Conservation (phyloP, 2,888 invertebrate species). For the Hyles lineata region DNA sequence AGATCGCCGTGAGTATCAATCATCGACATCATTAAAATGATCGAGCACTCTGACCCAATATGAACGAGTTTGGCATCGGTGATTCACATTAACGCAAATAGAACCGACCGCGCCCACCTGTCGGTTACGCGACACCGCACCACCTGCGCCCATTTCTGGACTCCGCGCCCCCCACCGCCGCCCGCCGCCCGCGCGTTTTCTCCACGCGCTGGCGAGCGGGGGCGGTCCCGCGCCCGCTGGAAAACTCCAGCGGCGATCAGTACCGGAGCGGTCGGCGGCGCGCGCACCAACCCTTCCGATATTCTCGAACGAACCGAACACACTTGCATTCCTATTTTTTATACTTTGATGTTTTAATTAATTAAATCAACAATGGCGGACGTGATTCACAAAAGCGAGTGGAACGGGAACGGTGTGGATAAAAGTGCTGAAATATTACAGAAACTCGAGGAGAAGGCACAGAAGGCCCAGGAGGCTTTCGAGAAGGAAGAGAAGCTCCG, state of each 20-base stretch:
- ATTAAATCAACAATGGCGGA: constrained; percentile 68
- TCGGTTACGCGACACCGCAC: constrained; percentile 82
- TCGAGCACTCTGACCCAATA: constrained; percentile 73
- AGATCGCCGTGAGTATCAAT: constrained; percentile 94
- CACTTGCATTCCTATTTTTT: constrained; percentile 68
- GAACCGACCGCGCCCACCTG: constrained; percentile 82
- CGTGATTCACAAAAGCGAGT: constrained; percentile 63
- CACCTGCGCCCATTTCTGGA: constrained; percentile 83
- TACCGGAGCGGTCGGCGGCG: constrained; percentile 80
- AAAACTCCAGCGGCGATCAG: constrained; percentile 79
- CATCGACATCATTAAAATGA: constrained; percentile 63
- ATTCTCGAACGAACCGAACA: constrained; percentile 79
- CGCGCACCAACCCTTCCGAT: constrained; percentile 74
- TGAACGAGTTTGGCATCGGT: constrained; percentile 66
- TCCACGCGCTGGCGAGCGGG: constrained; percentile 70
- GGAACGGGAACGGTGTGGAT: constrained; percentile 67
- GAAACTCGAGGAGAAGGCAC: constrained; percentile 98
- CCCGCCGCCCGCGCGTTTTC: constrained; percentile 58
- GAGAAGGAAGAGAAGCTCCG: constrained; percentile 98
- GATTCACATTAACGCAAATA: constrained; percentile 79
- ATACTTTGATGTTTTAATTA: constrained; percentile 69
- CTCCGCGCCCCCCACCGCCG: constrained; percentile 57
- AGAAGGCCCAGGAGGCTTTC: constrained; percentile 96
- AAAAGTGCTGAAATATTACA: constrained; percentile 86
- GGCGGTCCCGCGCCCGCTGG: constrained; percentile 74